A percentile compares a stretch with the other conserved stretches of the same genome.
phyloP scores from a whole-genome alignment of 2,113 vertebrate genomes.

The Aspidoscelis tigris region DNA sequence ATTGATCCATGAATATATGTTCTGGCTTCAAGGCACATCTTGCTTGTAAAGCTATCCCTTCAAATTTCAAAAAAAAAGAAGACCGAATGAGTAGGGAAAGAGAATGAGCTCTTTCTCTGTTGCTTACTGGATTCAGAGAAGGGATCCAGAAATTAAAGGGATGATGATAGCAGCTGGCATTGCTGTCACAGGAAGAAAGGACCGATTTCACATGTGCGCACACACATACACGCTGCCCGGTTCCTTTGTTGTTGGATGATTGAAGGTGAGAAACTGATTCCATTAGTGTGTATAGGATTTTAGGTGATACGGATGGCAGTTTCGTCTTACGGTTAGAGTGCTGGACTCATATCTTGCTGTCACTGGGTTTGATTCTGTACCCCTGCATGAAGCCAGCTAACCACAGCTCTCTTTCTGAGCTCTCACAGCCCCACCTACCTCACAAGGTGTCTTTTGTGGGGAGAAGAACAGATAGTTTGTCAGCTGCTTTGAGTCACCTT shows the following conservation, averaged over 20 bases:
- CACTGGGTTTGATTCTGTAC: no score
- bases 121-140: constrained; percentile 52
- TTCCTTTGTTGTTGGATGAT: neutral
- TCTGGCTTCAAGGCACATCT: constrained; percentile 69
- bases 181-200: neutral
- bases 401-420: no score
- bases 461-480: no score
- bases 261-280: neutral
- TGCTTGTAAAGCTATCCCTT: constrained; percentile 54
- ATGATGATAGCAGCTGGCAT: neutral
- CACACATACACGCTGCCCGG: neutral
- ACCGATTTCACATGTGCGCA: neutral
- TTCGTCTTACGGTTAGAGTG: neutral
- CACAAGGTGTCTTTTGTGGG: no score
- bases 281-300: no score
- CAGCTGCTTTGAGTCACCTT: no score
- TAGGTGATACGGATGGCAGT: neutral
- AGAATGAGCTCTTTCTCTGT: constrained; percentile 52
- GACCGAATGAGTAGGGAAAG: neutral
- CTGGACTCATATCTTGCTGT: neutral
- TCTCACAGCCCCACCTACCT: no score
- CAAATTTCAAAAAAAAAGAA: constrained; percentile 51
- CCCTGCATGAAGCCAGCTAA: no score
- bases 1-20: constrained; percentile 73
- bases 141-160: constrained; percentile 11